Evolutionary conservation across 2,888 invertebrate species (phyloP).

Genomic region (Doris montereyensis): DNA sequence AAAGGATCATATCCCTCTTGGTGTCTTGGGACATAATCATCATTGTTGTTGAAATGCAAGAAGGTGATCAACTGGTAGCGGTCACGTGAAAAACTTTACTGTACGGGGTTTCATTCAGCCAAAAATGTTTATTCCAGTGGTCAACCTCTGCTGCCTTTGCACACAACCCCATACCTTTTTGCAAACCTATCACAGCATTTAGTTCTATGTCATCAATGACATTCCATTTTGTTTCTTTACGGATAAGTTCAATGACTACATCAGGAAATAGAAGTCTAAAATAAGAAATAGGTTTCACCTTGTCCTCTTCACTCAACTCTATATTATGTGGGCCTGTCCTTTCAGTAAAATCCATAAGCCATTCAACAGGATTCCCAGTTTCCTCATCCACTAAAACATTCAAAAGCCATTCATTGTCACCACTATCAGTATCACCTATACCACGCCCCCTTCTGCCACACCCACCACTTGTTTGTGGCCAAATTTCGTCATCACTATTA

Average conservation of each 20-base stretch:
- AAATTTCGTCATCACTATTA: neutral
- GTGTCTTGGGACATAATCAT: neutral
- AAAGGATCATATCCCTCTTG: neutral
- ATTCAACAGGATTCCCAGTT: neutral
- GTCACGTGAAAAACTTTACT: neutral
- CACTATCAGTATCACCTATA: neutral
- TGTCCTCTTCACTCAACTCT: too few species aligned
- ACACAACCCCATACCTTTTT: constrained; percentile 39
- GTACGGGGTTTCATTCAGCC: constrained; percentile 9
- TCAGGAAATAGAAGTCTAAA: constrained; percentile 37
- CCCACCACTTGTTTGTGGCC: neutral
- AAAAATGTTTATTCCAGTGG: constrained; percentile 30
- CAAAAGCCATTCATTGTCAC: neutral
- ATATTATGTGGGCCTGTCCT: neutral
- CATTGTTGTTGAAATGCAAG: constrained; percentile 11
- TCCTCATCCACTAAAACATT: neutral
- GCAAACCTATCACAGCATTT: constrained; percentile 33
- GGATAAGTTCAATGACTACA: constrained; percentile 34
- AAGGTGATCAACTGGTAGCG: neutral
- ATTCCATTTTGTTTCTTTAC: constrained; percentile 25
- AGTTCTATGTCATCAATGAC: constrained; percentile 26
- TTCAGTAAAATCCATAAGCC: neutral
- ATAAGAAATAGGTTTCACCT: constrained; percentile 32
- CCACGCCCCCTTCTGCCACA: neutral
- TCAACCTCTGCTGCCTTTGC: constrained; percentile 25